Evolutionary conservation across 2,888 invertebrate species (phyloP).

Genomic region (Rotaria sp.): DNA sequence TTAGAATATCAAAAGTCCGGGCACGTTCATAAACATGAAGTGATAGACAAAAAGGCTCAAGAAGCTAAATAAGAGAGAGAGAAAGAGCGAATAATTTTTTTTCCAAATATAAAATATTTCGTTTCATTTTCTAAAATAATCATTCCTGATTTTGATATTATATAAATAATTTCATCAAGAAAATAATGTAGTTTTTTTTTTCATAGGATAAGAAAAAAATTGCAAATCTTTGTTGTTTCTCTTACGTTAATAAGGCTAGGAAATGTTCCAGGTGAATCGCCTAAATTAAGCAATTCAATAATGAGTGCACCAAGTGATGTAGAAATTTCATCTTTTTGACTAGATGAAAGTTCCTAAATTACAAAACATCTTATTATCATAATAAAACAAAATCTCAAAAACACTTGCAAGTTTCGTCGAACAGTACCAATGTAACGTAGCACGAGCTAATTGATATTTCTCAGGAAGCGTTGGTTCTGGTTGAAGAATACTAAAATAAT

Average conservation of each 20-base stretch:
- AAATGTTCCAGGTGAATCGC: conserved; percentile 2
- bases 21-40: background rate
- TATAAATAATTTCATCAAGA: no score
- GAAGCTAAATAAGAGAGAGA: background rate
- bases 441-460: conserved; percentile 8
- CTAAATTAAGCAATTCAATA: background rate
- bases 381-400: background rate
- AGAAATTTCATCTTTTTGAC: background rate
- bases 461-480: background rate
- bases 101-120: no score
- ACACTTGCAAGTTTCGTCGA: background rate
- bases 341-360: background rate
- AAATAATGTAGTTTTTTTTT: no score
- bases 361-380: background rate
- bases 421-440: background rate
- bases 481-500: conserved; percentile 21
- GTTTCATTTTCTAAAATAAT: no score
- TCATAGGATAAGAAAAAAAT: background rate
- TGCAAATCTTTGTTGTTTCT: background rate
- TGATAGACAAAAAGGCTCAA: conserved; percentile 26
- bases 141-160: no score
- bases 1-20: conserved; percentile 14
- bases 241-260: conserved; percentile 8
- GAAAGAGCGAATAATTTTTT: no score
- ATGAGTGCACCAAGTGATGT: conserved; percentile 6